phyloP scores from a whole-genome alignment of 2,888 invertebrate genomes.

The Tanytarsus gracilentus region DNA sequence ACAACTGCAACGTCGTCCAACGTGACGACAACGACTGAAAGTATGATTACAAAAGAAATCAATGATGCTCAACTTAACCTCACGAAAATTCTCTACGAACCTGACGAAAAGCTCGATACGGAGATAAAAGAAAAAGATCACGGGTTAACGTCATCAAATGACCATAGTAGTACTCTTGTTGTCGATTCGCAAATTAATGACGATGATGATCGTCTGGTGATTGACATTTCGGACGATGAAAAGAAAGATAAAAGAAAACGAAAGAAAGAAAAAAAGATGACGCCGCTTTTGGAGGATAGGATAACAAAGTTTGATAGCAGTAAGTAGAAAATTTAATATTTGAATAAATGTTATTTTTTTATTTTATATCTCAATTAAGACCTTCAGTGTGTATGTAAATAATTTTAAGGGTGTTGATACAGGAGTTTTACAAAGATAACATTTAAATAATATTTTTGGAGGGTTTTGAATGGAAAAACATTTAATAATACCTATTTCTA shows the following conservation, averaged over 20 bases:
- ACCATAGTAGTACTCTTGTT: not conserved
- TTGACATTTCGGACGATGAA: constrained; percentile 21
- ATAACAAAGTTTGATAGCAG: not conserved
- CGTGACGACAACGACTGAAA: not conserved
- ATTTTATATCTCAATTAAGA: too few species aligned
- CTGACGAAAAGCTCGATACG: not conserved
- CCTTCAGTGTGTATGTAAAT: too few species aligned
- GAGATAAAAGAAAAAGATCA: not conserved
- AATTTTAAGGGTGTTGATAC: too few species aligned
- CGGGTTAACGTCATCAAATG: not conserved
- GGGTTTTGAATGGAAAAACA: too few species aligned
- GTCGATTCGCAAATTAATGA: constrained; percentile 5
- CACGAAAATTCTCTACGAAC: constrained; percentile 20
- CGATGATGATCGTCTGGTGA: constrained; percentile 20
- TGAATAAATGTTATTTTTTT: not conserved
- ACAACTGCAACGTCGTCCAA: not conserved
- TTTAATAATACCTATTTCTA: too few species aligned
- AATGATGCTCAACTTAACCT: constrained; percentile 11
- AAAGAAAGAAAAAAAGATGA: constrained; percentile 8
- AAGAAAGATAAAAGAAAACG: not conserved
- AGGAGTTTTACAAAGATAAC: too few species aligned
- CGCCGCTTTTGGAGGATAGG: not conserved
- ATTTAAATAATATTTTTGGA: too few species aligned
- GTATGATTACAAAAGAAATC: constrained; percentile 24
- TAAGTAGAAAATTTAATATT: not conserved